These are phyloP conservation scores for Cebus imitator DNA, from an alignment of 2,113 vertebrate genomes.

Conservation along the genomic window DNA sequence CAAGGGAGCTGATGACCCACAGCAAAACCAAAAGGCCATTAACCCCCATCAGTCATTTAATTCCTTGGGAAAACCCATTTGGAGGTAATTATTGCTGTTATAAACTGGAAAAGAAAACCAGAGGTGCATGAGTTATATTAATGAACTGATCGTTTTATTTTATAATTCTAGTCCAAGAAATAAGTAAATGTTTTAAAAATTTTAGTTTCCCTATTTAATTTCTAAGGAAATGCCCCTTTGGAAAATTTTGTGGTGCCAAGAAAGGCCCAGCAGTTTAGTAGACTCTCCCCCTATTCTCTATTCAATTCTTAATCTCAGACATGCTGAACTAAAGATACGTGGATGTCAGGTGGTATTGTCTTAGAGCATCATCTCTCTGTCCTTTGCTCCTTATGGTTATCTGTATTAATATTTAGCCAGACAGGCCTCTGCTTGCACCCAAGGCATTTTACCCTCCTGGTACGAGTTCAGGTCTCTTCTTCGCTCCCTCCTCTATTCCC, in stretches of 20 bases:
- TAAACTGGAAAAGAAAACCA: conserved; percentile 16
- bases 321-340: neutral
- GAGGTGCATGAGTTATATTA: conserved; percentile 59
- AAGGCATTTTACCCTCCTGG: neutral
- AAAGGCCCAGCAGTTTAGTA: neutral
- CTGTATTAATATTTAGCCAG: neutral
- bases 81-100: conserved; percentile 62
- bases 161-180: conserved; percentile 41
- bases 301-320: conserved; percentile 59
- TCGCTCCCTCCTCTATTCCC: neutral
- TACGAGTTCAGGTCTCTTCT: neutral
- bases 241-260: conserved; percentile 13
- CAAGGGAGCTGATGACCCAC: conserved; percentile 76
- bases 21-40: conserved; percentile 69
- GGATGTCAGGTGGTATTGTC: neutral
- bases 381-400: neutral
- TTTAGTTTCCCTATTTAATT: conserved; percentile 47
- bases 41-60: conserved; percentile 75
- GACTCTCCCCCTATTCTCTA: conserved; percentile 8
- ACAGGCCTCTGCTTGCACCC: neutral
- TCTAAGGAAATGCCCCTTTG: conserved; percentile 29
- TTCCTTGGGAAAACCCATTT: conserved; percentile 67
- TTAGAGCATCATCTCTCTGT: neutral
- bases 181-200: conserved; percentile 52
- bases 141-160: conserved; percentile 48